Evolutionary conservation across 2,113 vertebrate species (phyloP).

Genomic region (Dasyprocta punctata): DNA sequence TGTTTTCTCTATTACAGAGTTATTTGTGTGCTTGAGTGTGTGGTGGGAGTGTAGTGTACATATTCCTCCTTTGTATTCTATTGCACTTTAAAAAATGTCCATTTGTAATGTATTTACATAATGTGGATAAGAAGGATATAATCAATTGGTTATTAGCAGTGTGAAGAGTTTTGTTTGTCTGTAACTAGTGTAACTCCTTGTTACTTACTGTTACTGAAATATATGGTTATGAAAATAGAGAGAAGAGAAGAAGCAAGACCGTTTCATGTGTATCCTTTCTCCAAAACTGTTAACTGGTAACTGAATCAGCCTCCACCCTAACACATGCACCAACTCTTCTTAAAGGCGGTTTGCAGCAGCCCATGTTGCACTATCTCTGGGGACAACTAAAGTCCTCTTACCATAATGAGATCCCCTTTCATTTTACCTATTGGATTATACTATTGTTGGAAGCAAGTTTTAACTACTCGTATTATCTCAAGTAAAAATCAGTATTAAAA

Average conservation of each 20-base stretch:
- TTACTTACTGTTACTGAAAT: background rate
- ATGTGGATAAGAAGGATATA: background rate
- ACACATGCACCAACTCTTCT: no score
- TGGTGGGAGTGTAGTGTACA: no score
- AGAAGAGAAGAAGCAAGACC: no score
- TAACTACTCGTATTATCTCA: background rate
- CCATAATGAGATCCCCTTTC: background rate
- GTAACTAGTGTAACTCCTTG: background rate
- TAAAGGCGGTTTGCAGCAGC: background rate
- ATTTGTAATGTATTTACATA: background rate
- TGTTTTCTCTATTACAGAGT: background rate
- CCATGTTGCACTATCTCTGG: no score
- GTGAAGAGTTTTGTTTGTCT: background rate
- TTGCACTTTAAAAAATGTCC: background rate
- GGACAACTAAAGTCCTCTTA: background rate
- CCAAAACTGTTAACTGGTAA: background rate
- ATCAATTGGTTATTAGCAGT: background rate
- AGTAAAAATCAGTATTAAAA: background rate
- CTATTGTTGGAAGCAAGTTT: background rate
- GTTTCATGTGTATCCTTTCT: background rate
- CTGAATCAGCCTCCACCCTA: background rate
- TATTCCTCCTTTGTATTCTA: background rate
- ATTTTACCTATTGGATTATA: background rate
- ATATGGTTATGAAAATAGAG: accelerated
- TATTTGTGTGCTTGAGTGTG: background rate